Percentiles rank a stretch among this genome's conserved stretches.
These are phyloP conservation scores for Vanacampus margaritifer DNA, from an alignment of 2,113 vertebrate species.

Conservation along the genomic window DNA sequence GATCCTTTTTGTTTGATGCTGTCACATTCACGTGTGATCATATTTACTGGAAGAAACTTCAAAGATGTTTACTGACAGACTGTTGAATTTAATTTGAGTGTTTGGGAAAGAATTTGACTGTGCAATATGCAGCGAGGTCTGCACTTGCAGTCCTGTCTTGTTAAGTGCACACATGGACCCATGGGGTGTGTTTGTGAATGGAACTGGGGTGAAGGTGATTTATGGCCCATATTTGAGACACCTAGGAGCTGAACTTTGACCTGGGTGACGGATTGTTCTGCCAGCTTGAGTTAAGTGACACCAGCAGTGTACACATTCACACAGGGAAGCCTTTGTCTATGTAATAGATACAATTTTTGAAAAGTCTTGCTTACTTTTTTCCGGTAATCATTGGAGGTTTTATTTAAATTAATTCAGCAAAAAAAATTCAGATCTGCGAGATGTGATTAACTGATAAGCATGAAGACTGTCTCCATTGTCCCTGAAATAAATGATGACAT, in stretches of 20 bases:
- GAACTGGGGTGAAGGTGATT: background rate
- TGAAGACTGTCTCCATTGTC: background rate
- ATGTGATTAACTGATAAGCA: background rate
- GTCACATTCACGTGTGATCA: background rate
- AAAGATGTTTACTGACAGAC: slow-evolving; percentile 11
- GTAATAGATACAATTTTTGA: background rate
- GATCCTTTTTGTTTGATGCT: too few species aligned
- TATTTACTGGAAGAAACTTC: background rate
- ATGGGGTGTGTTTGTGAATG: slow-evolving; percentile 1
- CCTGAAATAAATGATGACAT: slow-evolving; percentile 16
- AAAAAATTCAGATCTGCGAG: background rate
- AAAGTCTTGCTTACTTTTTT: slow-evolving; percentile 2
- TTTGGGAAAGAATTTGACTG: slow-evolving; percentile 11
- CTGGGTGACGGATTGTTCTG: slow-evolving; percentile 19
- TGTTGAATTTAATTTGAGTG: slow-evolving; percentile 2
- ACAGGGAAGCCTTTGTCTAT: slow-evolving; percentile 4
- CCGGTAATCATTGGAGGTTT: background rate
- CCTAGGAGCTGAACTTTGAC: slow-evolving; percentile 34
- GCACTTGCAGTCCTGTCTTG: slow-evolving; percentile 17
- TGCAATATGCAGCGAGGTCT: background rate
- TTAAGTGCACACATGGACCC: slow-evolving; percentile 5
- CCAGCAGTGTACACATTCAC: background rate
- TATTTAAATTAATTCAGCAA: background rate
- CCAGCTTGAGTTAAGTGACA: slow-evolving; percentile 22
- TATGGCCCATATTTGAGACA: slow-evolving; percentile 31